phyloP scores from a whole-genome alignment of 2,888 invertebrate species.

The Syrphus vitripennis region DNA sequence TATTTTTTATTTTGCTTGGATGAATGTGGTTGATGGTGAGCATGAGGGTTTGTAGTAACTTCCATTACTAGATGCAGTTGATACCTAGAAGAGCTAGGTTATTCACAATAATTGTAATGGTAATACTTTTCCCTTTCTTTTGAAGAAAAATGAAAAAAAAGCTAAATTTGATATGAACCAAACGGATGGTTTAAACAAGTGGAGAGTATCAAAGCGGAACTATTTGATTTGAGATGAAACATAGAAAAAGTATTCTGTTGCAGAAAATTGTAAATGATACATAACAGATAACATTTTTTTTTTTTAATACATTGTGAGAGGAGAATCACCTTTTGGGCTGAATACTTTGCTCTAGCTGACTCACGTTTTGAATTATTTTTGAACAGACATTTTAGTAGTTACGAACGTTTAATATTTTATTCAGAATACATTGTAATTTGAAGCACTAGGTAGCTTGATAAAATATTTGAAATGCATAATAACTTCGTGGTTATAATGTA shows the following conservation, averaged over 20 bases:
- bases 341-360: no score
- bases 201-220: slow-evolving; percentile 61
- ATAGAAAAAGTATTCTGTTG: background rate
- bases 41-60: background rate
- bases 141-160: background rate
- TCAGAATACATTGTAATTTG: no score
- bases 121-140: background rate
- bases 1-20: background rate
- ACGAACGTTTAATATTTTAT: no score
- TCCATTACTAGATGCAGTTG: background rate
- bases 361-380: no score
- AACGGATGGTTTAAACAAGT: slow-evolving; percentile 31
- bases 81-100: background rate
- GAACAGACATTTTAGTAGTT: no score
- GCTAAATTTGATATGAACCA: slow-evolving; percentile 42
- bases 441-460: no score
- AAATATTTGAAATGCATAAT: no score
- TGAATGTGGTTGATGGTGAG: background rate
- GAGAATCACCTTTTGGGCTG: background rate
- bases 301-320: no score
- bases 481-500: no score
- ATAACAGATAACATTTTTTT: no score
- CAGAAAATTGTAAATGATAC: background rate
- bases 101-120: background rate
- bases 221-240: background rate